phyloP scores from a whole-genome alignment of 1,140 invertebrate species.

The Yoshiicerus persimilis region DNA sequence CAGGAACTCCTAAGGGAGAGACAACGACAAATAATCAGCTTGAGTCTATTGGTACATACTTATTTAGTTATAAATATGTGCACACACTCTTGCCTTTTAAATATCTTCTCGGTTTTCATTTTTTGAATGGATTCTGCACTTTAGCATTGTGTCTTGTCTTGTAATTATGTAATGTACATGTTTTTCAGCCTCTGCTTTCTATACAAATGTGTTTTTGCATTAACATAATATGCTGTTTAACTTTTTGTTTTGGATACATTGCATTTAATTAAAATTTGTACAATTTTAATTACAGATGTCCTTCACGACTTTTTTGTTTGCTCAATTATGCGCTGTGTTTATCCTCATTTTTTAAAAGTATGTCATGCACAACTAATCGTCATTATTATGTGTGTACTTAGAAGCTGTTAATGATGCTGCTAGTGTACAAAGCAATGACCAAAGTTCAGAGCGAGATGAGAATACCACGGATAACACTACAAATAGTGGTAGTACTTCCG shows the following conservation, averaged over 20 bases:
- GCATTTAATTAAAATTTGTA: no score
- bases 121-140: background rate
- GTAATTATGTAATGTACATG: background rate
- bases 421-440: slow-evolving; percentile 7
- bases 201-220: background rate
- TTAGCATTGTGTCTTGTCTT: background rate
- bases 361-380: background rate
- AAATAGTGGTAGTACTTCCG: background rate
- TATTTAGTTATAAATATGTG: background rate
- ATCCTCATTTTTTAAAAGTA: background rate
- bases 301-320: background rate
- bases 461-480: slow-evolving; percentile 30
- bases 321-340: background rate
- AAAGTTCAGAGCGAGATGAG: slow-evolving; percentile 24
- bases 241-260: no score
- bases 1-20: background rate
- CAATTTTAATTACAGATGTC: background rate
- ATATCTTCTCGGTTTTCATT: background rate
- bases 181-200: background rate
- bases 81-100: background rate
- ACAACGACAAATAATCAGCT: slow-evolving; percentile 27
- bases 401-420: slow-evolving; percentile 30
- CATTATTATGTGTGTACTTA: background rate
- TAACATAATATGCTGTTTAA: no score
- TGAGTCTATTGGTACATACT: slow-evolving; percentile 31